A percentile compares a stretch with the other conserved stretches of the same genome.
Evolutionary conservation across 2,888 invertebrate species (phyloP).

Genomic region (Agrilus cyanescens): DNA sequence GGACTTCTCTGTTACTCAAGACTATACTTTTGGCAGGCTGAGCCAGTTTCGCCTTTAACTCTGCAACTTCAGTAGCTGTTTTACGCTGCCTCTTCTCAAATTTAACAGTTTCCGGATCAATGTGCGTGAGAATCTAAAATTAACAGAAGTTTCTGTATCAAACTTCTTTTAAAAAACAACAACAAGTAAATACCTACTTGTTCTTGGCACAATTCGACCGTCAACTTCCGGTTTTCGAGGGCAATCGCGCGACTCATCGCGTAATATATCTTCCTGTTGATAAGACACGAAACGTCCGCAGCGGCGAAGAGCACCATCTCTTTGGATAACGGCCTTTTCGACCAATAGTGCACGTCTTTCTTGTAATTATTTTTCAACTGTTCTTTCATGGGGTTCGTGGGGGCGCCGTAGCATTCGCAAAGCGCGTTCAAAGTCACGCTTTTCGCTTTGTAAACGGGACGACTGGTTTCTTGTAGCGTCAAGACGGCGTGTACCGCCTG

Average conservation of each 20-base stretch:
- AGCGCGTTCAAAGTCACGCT: conserved; percentile 84
- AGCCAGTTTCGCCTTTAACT: conserved; percentile 68
- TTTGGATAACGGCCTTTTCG: conserved; percentile 72
- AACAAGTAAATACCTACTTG: conserved; percentile 42
- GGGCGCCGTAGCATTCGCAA: conserved; percentile 80
- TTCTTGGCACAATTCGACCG: conserved; percentile 78
- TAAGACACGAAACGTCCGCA: conserved; percentile 75
- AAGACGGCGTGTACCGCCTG: conserved; percentile 78
- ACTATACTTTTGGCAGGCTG: conserved; percentile 79
- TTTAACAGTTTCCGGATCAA: conserved; percentile 76
- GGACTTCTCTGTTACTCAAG: conserved; percentile 81
- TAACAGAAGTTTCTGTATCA: neutral
- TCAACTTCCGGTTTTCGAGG: conserved; percentile 57
- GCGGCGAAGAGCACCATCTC: conserved; percentile 89
- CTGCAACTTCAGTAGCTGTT: conserved; percentile 82
- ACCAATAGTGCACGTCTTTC: conserved; percentile 76
- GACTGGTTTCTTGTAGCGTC: conserved; percentile 78
- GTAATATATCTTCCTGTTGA: conserved; percentile 74
- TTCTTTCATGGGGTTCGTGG: conserved; percentile 83
- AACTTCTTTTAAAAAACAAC: neutral
- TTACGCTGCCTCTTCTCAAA: conserved; percentile 79
- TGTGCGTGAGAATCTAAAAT: conserved; percentile 57
- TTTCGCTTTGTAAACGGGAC: conserved; percentile 90
- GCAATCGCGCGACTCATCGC: conserved; percentile 59
- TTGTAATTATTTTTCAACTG: conserved; percentile 77